Evolutionary conservation across 53 echinoderm and acorn worm species (phyloP), one percentile per base, ranked within the genome.

Genomic region (Echinarachnius parma): DNA sequence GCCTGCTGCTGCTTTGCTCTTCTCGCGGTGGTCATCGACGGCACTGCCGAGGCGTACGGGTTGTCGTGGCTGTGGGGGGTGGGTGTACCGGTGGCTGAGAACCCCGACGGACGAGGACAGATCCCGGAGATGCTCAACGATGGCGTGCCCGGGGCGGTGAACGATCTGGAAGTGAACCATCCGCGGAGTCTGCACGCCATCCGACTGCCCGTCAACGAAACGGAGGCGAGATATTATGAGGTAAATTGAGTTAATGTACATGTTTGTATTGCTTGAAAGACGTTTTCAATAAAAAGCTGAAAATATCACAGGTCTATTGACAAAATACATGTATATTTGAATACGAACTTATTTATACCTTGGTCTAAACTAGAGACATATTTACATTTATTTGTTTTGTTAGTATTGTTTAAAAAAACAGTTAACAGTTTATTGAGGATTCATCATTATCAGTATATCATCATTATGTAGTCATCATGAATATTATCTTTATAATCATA

Each of bases 21-120:
- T 23, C 31, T 69, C 2, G 7, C 53, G 2, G 14, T 69, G 31
- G 14, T 69, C 69, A 14, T 53, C 5, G 53, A 34, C 5, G 4
- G 31, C 13, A n/a, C n/a, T n/a, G 25, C 32, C 34, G 21, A 53
- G 13, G 69, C 69, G 1, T 69, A 69, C 53, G 37, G 49, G 50
- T 69, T 49, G 69, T 35, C 34, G 21, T 69, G 69, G 69, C 49
- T 69, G 69, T 69, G 69, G 69, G n/a, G n/a, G n/a, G n/a, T n/a
- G n/a, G n/a, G n/a, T n/a, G n/a, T n/a, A n/a, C n/a, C n/a, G n/a
- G n/a, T n/a, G n/a, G n/a, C n/a, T n/a, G n/a, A n/a, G n/a, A n/a
- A n/a, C n/a, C n/a, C n/a, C n/a, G n/a, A n/a, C n/a, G n/a, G n/a
- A n/a, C 29, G 69, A 14, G 69, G 53, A 11, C 20, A 19, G 3